Evolutionary conservation across 2,888 invertebrate genomes (phyloP), one percentile per base, ranked within the genome.

Genomic region (Cyaniris semiargus): DNA sequence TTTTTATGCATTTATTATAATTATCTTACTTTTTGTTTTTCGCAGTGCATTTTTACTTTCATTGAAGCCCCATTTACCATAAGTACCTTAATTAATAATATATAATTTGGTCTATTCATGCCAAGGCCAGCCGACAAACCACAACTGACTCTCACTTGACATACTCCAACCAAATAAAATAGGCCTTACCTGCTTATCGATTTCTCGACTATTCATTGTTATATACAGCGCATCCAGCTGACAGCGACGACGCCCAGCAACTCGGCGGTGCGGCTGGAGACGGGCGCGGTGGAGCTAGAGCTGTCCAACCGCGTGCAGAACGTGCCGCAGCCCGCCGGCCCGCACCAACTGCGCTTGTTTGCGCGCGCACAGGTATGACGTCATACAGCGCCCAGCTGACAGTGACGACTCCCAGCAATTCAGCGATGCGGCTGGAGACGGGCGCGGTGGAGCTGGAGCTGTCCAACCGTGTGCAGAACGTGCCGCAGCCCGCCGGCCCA

Each of bases 231-330:
- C 77, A 98, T 99, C 80, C 99, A 99, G 89, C 94, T 99, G 78
- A 99, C 99, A 0, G 99, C 99, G 0, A 99, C 99, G 0, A 99
- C 99, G 0, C 99, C 99, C 0, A 99, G 99, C 75, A 98, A 97
- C 86, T 99, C 98, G 3, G 99, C 99, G 0, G 98, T 99, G 23
- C 96, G 99, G 4, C 95, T 99, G 78, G 99, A 99, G 92, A 99
- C 99, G 0, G 99, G 98, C 66, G 97, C 97, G 0, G 96, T 99
- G 3, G 98, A 99, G 87, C 95, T 99, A 85, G 98, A 98, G 90
- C 93, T 99, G 77, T 98, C 98, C 6, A 99, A 99, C 92, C 95
- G 99, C 80, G 98, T 99, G 21, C 98, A 98, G 91, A 98, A 98
- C 91, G 96, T 98, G 80, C 96, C 96, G 53, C 95, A 92, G 44